These are phyloP conservation scores for Athalia cordata DNA, from an alignment of 2,888 invertebrate genomes.

Conservation along the genomic window DNA sequence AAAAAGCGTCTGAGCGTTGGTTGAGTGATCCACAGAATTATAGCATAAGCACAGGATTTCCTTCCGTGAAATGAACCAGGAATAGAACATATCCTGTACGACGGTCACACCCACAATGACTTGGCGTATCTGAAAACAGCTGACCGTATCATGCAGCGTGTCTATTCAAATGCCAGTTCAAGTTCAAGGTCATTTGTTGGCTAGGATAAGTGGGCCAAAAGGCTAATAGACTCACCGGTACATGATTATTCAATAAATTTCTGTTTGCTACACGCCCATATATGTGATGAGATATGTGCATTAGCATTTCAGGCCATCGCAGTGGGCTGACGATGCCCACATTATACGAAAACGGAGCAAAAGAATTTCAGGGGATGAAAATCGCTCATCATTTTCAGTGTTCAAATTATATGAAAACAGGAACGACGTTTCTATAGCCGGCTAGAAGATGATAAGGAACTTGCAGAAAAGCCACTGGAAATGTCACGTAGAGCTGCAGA, in stretches of 20 bases:
- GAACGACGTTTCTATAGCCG: too few species aligned
- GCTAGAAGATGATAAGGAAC: too few species aligned
- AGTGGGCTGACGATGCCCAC: conserved; percentile 3
- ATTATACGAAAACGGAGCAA: background rate
- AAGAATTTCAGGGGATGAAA: too few species aligned
- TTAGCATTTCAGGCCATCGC: conserved; percentile 11
- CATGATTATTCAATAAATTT: conserved; percentile 13
- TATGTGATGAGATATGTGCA: background rate
- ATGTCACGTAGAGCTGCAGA: too few species aligned
- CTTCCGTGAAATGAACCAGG: background rate
- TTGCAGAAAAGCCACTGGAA: too few species aligned
- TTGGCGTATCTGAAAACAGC: conserved; percentile 49
- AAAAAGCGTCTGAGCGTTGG: too few species aligned
- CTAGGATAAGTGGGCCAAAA: conserved; percentile 5
- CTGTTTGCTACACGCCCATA: background rate
- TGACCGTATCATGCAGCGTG: conserved; percentile 48
- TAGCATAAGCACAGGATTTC: background rate
- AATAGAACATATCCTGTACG: conserved; percentile 10
- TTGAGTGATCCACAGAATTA: background rate
- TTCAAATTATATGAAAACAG: too few species aligned
- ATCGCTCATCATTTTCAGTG: too few species aligned
- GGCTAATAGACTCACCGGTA: background rate
- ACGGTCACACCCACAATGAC: conserved; percentile 50
- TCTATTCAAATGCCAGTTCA: conserved; percentile 47
- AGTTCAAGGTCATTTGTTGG: conserved; percentile 55